Percentiles rank a stretch among this genome's conserved stretches.
phyloP scores from a whole-genome alignment of 1,140 invertebrate genomes.

The Diorhabda elongata region DNA sequence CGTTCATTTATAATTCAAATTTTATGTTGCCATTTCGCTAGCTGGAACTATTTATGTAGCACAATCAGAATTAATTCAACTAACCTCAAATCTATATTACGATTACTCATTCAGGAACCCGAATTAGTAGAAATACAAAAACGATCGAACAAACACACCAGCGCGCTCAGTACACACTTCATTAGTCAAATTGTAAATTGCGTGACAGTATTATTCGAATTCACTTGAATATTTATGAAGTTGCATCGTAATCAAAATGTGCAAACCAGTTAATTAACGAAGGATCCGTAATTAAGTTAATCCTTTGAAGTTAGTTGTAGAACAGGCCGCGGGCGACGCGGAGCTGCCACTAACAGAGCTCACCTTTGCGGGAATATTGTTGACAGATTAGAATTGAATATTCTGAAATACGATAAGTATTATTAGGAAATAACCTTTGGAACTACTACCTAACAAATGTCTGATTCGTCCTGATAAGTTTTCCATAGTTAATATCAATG shows the following conservation, averaged over 20 bases:
- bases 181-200: constrained; percentile 38
- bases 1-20: no score
- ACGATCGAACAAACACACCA: constrained; percentile 2
- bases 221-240: constrained; percentile 40
- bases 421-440: background rate
- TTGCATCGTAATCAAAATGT: constrained; percentile 37
- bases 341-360: background rate
- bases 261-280: constrained; percentile 37
- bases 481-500: no score
- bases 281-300: constrained; percentile 36
- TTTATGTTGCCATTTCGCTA: background rate
- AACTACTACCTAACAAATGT: background rate
- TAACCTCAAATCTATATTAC: constrained; percentile 2
- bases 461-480: no score
- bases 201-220: constrained; percentile 36
- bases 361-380: background rate
- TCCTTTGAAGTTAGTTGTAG: constrained; percentile 27
- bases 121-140: background rate
- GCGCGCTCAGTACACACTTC: constrained; percentile 29
- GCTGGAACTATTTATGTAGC: background rate
- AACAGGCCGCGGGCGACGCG: background rate
- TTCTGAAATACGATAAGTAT: background rate
- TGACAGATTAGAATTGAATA: background rate
- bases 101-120: background rate
- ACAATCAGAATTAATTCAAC: constrained; percentile 1